These are phyloP conservation scores for Galeopterus variegatus DNA, from an alignment of 2,113 vertebrate species.

Conservation along the genomic window DNA sequence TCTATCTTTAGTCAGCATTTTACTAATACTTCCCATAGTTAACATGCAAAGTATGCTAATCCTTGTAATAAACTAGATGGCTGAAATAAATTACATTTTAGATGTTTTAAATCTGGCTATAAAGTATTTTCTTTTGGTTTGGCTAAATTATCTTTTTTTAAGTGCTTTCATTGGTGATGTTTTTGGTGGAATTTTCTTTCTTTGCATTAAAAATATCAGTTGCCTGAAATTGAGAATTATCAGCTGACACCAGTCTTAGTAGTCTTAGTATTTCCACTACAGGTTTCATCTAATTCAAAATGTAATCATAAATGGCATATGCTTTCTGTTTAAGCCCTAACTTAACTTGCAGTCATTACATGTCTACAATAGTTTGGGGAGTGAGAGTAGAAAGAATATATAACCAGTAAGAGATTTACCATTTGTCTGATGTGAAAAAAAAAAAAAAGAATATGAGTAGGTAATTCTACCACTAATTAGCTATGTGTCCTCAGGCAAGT, in stretches of 20 bases:
- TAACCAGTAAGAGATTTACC: no score
- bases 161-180: not conserved
- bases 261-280: slow-evolving; percentile 39
- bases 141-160: slow-evolving; percentile 43
- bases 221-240: slow-evolving; percentile 30
- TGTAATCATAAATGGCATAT: not conserved
- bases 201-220: slow-evolving; percentile 30
- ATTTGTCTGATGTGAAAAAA: no score
- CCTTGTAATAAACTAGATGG: slow-evolving; percentile 9
- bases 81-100: slow-evolving; percentile 40
- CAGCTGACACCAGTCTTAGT: not conserved
- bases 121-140: slow-evolving; percentile 63
- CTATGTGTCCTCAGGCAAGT: not conserved
- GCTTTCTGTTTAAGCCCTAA: slow-evolving; percentile 40
- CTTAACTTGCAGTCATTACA: not conserved
- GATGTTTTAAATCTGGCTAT: slow-evolving; percentile 40
- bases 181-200: slow-evolving; percentile 51
- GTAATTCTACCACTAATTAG: not conserved
- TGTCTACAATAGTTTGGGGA: not conserved
- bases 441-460: slow-evolving; percentile 6
- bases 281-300: not conserved
- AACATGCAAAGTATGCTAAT: not conserved
- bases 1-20: slow-evolving; percentile 22
- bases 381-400: not conserved
- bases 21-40: slow-evolving; percentile 27